Evolutionary conservation across 2,888 invertebrate genomes (phyloP), one percentile per base, ranked within the genome.

Genomic region (Cyaniris semiargus): DNA sequence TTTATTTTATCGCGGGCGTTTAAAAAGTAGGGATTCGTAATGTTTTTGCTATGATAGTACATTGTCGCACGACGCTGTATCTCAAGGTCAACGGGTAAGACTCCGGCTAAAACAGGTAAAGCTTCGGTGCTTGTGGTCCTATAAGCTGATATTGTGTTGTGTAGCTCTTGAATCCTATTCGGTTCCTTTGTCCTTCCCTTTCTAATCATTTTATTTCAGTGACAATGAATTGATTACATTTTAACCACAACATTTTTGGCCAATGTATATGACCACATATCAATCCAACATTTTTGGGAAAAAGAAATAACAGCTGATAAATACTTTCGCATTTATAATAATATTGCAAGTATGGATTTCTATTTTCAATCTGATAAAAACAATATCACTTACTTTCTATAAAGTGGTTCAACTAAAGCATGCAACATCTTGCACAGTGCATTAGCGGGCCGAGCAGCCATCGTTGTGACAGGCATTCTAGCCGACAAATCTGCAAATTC

Each of bases 321-420:
- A 38, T 13, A 44, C 53, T 48, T 13, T 18, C 4, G 15, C 53
- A 53, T 53, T 53, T 18, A 15, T 18, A 3, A 48, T 15, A 48
- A 48, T 3, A 48, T 15, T 48, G 13, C 3, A 48, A 48, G 48
- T 48, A 48, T 15, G 48, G 18, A 38, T 48, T 48, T 48, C 15
- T 15, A 48, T 48, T 48, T 15, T 2, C 38, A 38, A 38, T 10
- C 4, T 53, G 53, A 53, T 53, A 44, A 44, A 44, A 44, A 44
- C 53, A 4, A 34, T 56, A 44, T 44, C 44, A 15, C 87, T 87
- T 83, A 97, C 96, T 95, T 95, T 85, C 96, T 95, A 88, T 99
- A 99, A 13, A 99, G 92, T 3, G 97, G 97, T 86, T 99, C 98
- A 34, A 99, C 95, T 31, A 98, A 95, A 66, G 96, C 95, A 88